Evolutionary conservation across 2,113 vertebrate genomes (phyloP), one percentile per base, ranked within the genome.

Genomic region (Passerina amoena): DNA sequence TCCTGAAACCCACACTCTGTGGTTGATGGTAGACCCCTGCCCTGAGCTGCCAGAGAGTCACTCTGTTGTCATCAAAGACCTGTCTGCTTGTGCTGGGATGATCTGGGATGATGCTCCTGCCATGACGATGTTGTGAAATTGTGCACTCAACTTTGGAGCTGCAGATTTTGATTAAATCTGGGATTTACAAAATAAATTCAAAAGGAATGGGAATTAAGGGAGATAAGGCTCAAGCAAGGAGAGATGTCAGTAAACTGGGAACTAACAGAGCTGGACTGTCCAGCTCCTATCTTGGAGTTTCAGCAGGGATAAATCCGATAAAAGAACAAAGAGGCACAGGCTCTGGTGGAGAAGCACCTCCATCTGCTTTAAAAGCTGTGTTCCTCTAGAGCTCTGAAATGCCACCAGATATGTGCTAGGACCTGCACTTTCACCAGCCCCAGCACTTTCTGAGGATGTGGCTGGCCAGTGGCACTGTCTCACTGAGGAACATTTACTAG

Each of bases 331-430:
- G 35, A 44, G 30, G 47, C 24, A 65, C 12, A 94, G 63, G 12
- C 24, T 44, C 71, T 51, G 18, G 16, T 20, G 77, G 23, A 83
- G 42, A 57, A 77, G 23, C 22, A 61, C 71, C 53, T 92, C 53
- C 12, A 30, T 63, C 44, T 87, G 33, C 51, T 84, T 71, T 56
- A 61, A 82, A 54, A 68, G 4, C 18, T 0, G 0, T 82, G 14
- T 4, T 64, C 9, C 78, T 88, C 82, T 16, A 6, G 20, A 82
- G 37, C 42, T 94, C 92, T 90, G 37, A 80, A 30, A 68, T 11
- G 18, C 9, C 77, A 23, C 25, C 1, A 4, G 33, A 1, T 37
- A 4, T 0, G 0, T 35, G 5, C 40, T 65, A 33, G 44, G 16
- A 37, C 35, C n/a, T 42, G 37, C 20, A 40, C 66, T 83, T 95